Conservation (phyloP, 2,888 invertebrate genomes). For the Cerastoderma edule region DNA sequence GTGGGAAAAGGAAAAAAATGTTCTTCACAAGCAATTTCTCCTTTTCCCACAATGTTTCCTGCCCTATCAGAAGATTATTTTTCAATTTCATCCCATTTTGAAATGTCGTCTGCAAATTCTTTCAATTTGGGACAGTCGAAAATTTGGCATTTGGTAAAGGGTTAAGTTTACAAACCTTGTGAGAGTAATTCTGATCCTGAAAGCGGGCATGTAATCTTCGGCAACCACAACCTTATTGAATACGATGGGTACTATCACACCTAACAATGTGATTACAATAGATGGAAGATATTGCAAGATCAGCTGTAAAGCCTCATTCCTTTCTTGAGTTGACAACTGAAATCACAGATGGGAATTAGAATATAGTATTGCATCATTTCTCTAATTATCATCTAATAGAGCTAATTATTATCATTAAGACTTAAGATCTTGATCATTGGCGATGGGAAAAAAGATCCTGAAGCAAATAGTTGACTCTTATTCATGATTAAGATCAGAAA, state of each 20-base stretch:
- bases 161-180: conserved; percentile 86
- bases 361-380: neutral
- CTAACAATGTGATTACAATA: conserved; percentile 90
- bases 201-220: conserved; percentile 90
- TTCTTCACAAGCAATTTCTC: no score
- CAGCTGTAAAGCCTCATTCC: conserved; percentile 79
- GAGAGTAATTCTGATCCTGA: conserved; percentile 89
- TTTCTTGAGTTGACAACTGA: conserved; percentile 6
- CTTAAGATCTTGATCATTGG: no score
- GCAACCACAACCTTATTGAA: conserved; percentile 89
- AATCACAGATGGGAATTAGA: neutral
- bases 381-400: neutral
- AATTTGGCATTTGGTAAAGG: no score
- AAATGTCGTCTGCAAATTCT: no score
- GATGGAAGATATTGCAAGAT: conserved; percentile 91
- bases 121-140: no score
- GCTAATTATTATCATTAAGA: neutral
- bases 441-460: no score
- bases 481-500: no score
- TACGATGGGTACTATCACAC: conserved; percentile 90
- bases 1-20: no score
- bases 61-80: no score
- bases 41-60: no score
- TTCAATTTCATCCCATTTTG: no score
- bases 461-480: no score